Percentiles rank a stretch among this genome's conserved stretches.
These are phyloP conservation scores for Urosaurus nigricauda DNA, from an alignment of 2,797 vertebrate species.

Conservation along the genomic window DNA sequence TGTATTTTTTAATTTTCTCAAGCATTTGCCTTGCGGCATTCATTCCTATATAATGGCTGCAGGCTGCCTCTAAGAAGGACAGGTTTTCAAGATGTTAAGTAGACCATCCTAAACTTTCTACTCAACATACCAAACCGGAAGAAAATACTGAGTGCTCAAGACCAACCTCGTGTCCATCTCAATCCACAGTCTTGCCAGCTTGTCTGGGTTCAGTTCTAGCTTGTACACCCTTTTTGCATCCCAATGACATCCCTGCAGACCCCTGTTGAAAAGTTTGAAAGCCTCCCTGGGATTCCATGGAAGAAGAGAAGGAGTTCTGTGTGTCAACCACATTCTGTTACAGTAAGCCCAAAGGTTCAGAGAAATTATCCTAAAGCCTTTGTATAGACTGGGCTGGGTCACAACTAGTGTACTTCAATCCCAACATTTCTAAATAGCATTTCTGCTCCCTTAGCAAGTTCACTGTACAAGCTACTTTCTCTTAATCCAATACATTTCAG, in stretches of 20 bases:
- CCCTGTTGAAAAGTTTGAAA: not conserved
- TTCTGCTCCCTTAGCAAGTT: not conserved
- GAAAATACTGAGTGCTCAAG: not conserved
- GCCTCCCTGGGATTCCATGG: not conserved
- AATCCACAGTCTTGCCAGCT: not conserved
- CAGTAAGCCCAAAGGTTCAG: not conserved
- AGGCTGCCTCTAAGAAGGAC: not conserved
- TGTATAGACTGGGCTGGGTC: not conserved
- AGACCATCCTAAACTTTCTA: not conserved
- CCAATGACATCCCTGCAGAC: not conserved
- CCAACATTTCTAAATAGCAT: not conserved
- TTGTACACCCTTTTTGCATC: not conserved
- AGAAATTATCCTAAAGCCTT: not conserved
- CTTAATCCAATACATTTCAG: not conserved
- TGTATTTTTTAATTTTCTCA: too few species aligned
- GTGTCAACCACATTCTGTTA: not conserved
- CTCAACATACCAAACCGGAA: not conserved
- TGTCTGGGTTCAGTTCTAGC: not conserved
- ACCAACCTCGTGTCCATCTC: not conserved
- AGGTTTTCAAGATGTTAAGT: not conserved
- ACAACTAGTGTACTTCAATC: not conserved
- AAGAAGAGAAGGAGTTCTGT: not conserved
- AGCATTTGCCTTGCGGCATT: accelerated
- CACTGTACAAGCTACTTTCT: not conserved
- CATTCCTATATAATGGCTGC: not conserved